Evolutionary conservation across 2,113 vertebrate species (phyloP).

Genomic region (Cinclus cinclus): DNA sequence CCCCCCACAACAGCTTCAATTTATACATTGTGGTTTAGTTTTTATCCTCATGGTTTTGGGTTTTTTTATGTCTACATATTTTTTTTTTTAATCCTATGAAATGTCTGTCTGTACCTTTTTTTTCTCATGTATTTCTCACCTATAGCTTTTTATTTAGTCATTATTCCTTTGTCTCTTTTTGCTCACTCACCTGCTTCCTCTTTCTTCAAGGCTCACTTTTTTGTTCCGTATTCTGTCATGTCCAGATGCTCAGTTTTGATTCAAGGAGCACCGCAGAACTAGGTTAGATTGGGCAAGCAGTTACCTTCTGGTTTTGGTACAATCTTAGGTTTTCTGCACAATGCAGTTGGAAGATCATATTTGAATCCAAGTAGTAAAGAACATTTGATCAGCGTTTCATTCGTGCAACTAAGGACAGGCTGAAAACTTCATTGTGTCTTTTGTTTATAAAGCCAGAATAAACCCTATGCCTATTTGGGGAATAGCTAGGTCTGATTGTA

Average conservation of each 20-base stretch:
- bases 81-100: neutral
- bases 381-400: accelerated
- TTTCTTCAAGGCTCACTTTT: neutral
- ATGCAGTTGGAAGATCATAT: neutral
- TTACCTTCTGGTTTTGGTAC: neutral
- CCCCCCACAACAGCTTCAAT: neutral
- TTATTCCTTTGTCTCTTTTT: neutral
- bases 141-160: neutral
- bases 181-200: neutral
- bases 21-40: neutral
- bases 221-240: neutral
- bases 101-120: neutral
- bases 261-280: neutral
- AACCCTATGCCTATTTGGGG: neutral
- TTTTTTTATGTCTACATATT: neutral
- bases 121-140: neutral
- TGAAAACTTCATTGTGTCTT: neutral
- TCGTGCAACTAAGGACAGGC: neutral
- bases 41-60: neutral
- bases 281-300: neutral
- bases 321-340: neutral
- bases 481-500: neutral
- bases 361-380: neutral
- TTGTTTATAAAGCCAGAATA: neutral
- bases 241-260: neutral